A percentile compares a stretch with the other conserved stretches of the same genome.
phyloP scores from a whole-genome alignment of 2,888 invertebrate species.

The Cancer borealis region DNA sequence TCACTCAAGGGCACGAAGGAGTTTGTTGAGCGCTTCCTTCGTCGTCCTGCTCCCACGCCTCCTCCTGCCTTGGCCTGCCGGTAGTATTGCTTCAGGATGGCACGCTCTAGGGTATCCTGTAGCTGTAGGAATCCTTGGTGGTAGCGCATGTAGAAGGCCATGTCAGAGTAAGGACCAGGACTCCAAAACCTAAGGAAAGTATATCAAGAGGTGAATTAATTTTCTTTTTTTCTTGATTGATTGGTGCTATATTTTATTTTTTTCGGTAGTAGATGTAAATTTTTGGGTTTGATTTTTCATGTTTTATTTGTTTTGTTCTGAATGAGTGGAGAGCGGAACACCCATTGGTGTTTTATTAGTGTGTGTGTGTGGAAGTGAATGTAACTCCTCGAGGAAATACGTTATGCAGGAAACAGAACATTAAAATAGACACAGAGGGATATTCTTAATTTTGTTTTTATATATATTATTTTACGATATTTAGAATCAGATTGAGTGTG shows the following conservation, averaged over 20 bases:
- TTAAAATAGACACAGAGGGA: too few species aligned
- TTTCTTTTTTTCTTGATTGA: too few species aligned
- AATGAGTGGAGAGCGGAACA: not conserved
- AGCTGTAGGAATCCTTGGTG: constrained; percentile 75
- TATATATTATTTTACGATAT: too few species aligned
- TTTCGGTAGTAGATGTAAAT: not conserved
- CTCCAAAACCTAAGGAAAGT: constrained; percentile 70
- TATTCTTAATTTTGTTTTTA: too few species aligned
- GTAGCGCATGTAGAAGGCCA: constrained; percentile 73
- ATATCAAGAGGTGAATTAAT: not conserved
- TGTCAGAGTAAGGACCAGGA: constrained; percentile 71
- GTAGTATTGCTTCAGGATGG: constrained; percentile 64
- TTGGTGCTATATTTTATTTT: not conserved
- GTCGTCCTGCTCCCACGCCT: not conserved
- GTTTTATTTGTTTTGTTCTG: not conserved
- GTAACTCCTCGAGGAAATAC: too few species aligned
- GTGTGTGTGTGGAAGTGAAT: not conserved
- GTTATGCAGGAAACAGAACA: too few species aligned
- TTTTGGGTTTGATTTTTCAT: not conserved
- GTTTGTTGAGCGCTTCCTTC: not conserved
- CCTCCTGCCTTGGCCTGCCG: not conserved
- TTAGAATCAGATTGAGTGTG: not conserved
- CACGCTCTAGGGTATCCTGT: constrained; percentile 72
- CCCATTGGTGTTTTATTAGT: not conserved
- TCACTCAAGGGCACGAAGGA: not conserved